These are phyloP conservation scores for Sympetrum striolatum DNA, from an alignment of 2,888 invertebrate species.

Conservation along the genomic window DNA sequence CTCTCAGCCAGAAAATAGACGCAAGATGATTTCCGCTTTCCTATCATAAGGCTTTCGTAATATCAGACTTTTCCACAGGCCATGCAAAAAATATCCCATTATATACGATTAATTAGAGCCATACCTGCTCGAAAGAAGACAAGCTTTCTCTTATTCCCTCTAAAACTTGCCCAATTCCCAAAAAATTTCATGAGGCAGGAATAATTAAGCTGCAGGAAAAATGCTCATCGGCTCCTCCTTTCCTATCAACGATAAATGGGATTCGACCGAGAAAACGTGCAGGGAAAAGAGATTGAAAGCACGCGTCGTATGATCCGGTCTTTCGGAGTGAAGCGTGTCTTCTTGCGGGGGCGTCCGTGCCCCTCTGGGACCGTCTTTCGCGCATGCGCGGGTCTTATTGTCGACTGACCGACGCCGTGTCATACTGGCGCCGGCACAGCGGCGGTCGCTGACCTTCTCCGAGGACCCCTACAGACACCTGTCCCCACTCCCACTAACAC, in stretches of 20 bases:
- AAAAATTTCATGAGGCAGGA: background rate
- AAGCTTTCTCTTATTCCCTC: too few species aligned
- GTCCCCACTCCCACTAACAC: background rate
- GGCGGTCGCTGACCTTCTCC: background rate
- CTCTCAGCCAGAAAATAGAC: too few species aligned
- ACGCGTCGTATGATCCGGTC: background rate
- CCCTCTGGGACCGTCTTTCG: background rate
- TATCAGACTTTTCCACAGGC: too few species aligned
- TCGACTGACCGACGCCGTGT: constrained; percentile 22
- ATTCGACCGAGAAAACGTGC: background rate
- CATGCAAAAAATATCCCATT: too few species aligned
- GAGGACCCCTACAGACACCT: background rate
- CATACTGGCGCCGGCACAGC: constrained; percentile 10
- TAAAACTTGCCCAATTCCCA: too few species aligned
- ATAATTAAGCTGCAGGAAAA: background rate
- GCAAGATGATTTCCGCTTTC: too few species aligned
- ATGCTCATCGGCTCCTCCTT: background rate
- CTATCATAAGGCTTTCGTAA: too few species aligned
- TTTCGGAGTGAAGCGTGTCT: background rate
- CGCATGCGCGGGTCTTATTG: background rate
- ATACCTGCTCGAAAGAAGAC: too few species aligned
- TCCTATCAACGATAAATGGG: background rate
- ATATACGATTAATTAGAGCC: too few species aligned
- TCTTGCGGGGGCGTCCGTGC: background rate
- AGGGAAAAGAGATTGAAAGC: background rate